Percentiles rank a stretch among this genome's conserved stretches.
Evolutionary conservation across 2,888 invertebrate species (phyloP).

Genomic region (Achlya flavicornis): DNA sequence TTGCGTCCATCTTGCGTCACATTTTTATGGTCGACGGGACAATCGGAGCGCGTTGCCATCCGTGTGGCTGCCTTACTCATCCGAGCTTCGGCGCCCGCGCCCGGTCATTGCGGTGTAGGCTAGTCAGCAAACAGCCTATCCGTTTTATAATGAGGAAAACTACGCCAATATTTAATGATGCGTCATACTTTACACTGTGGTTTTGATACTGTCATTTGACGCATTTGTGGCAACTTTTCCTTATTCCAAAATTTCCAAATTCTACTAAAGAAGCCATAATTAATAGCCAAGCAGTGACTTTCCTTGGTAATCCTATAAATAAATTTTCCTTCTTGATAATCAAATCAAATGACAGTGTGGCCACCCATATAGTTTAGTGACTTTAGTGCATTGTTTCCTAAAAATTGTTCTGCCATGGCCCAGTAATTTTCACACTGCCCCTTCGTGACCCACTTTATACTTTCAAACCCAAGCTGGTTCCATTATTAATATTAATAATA

Average conservation of each 20-base stretch:
- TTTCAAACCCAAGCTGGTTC: no score
- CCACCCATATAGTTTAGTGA: no score
- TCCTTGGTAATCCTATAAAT: no score
- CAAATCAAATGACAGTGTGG: no score
- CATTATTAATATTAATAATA: no score
- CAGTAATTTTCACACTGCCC: no score
- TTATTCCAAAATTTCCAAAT: not conserved
- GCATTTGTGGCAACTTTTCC: not conserved
- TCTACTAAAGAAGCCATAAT: no score
- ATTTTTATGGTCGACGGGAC: conserved; percentile 48
- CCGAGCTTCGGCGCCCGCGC: conserved; percentile 24
- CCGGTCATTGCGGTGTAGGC: conserved; percentile 21
- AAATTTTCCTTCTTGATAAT: no score
- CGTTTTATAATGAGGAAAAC: conserved; percentile 46
- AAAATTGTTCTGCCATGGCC: no score
- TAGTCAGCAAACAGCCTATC: conserved; percentile 25
- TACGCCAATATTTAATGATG: conserved; percentile 24
- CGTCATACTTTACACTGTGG: conserved; percentile 19
- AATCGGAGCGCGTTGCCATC: conserved; percentile 35
- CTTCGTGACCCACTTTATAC: no score
- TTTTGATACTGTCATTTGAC: not conserved
- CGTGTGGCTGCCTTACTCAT: conserved; percentile 46
- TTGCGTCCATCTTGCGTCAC: conserved; percentile 49
- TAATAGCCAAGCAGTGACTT: no score
- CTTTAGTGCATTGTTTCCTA: no score